Percentiles rank a stretch among this genome's conserved stretches.
Conservation (phyloP, 1,140 invertebrate genomes). For the Agraylea sexmaculata region DNA sequence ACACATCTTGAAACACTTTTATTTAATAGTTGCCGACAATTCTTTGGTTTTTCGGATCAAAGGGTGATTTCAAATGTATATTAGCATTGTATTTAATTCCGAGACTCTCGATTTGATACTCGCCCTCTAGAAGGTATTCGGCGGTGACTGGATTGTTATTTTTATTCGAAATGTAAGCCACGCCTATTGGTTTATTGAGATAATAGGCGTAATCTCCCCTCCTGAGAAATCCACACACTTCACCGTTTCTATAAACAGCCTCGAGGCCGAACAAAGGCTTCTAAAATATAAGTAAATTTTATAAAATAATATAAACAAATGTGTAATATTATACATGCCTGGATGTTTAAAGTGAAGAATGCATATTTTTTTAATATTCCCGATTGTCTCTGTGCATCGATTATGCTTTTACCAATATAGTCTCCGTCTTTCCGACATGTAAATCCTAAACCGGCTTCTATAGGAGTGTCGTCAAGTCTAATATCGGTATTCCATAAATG, state of each 20-base stretch:
- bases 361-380: conserved; percentile 64
- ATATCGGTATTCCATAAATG: conserved; percentile 77
- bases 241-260: conserved; percentile 65
- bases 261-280: conserved; percentile 72
- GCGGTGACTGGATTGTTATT: conserved; percentile 43
- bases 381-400: conserved; percentile 49
- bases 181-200: conserved; percentile 55
- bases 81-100: conserved; percentile 57
- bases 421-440: conserved; percentile 62
- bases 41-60: conserved; percentile 54
- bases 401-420: conserved; percentile 62
- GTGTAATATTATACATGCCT: conserved; percentile 27
- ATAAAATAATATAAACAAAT: conserved; percentile 4
- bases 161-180: conserved; percentile 33
- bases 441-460: conserved; percentile 69
- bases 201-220: conserved; percentile 69
- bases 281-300: conserved; percentile 26
- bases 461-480: conserved; percentile 68
- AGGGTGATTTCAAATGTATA: conserved; percentile 60
- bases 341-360: conserved; percentile 60
- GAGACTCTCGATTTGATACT: conserved; percentile 71
- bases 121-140: conserved; percentile 55
- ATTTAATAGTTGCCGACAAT: conserved; percentile 34
- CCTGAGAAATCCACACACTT: conserved; percentile 64
- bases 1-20: conserved; percentile 8